Evolutionary conservation across 2,113 vertebrate genomes (phyloP).

Genomic region (Myotis davidii): DNA sequence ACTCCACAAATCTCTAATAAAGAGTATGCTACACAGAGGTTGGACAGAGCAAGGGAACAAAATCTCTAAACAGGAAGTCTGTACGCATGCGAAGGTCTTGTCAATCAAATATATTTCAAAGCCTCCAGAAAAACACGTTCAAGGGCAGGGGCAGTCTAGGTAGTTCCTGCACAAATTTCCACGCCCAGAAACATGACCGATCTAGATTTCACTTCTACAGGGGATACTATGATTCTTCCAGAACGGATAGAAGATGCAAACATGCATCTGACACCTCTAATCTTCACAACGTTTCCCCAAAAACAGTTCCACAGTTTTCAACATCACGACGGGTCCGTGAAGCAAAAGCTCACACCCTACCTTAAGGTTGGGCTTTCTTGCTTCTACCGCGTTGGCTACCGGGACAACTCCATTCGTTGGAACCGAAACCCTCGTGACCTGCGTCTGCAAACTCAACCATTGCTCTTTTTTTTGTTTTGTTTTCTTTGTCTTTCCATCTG

Average conservation of each 20-base stretch:
- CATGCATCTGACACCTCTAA: neutral
- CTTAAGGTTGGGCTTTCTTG: neutral
- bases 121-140: neutral
- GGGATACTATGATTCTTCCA: neutral
- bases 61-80: slow-evolving; percentile 1
- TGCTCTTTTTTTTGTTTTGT: neutral
- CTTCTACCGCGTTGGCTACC: neutral
- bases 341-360: neutral
- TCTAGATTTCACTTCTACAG: neutral
- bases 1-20: slow-evolving; percentile 29
- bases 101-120: slow-evolving; percentile 42
- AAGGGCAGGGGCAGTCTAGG: neutral
- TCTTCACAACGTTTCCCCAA: neutral
- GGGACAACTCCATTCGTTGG: neutral
- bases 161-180: neutral
- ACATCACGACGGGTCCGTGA: neutral
- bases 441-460: neutral
- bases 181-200: neutral
- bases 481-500: neutral
- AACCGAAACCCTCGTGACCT: neutral
- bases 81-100: neutral
- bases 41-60: neutral
- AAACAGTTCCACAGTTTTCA: neutral
- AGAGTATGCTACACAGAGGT: neutral
- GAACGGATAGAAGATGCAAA: neutral